Base-by-base conservation (phyloP, 2,888 invertebrate genomes). In the Pristionchus exspectatus region DNA sequence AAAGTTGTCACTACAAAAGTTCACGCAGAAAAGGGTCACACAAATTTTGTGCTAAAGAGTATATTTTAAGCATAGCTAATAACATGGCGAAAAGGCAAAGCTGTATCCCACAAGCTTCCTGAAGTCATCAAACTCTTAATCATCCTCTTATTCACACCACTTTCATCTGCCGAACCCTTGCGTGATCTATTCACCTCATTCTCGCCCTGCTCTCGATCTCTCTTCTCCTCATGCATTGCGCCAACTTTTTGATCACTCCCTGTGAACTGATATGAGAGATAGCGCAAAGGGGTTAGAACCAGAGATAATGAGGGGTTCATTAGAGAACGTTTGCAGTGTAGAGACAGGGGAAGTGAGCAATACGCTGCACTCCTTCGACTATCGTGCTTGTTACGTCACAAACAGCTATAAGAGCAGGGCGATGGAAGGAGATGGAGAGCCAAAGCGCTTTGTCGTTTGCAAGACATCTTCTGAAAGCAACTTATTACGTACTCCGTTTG, bases 191-290 rank as follows among this genome's bases (percentile, higher is more conserved):
- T 72, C 72, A 72, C 16, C 30, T 24, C 72, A 21, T 18, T 30
- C 30, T 30, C 30, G 33, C 72, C 18, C 30, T 33, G 33, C 72
- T 72, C 33, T 16, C 72, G 9, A 30, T 24, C 72, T 72, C 72
- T 72, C 30, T 33, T 63, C 63, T 63, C 63, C 63, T 24, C 63
- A 63, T n/a, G 63, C 10, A 24, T 44, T 81, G 77, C 27, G 44
- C n/a, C 50, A 81, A 81, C 50, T 54, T 81, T 81, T 81, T 81
- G 81, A 81, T 81, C 81, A 81, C 33, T 27, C 4, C 50, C 81
- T n/a, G 27, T 54, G 50, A 81, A 81, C 81, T 81, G 81, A 81
- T 81, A 81, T 21, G 77, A 77, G 81, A 81, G 77, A 44, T 77
- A 2, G 12, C 7, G 24, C 77, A 77, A 30, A 7, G 9, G 44